A percentile compares a stretch with the other conserved stretches of the same genome.
Conservation (phyloP, 2,888 invertebrate species). For the Drosophila yooni region DNA sequence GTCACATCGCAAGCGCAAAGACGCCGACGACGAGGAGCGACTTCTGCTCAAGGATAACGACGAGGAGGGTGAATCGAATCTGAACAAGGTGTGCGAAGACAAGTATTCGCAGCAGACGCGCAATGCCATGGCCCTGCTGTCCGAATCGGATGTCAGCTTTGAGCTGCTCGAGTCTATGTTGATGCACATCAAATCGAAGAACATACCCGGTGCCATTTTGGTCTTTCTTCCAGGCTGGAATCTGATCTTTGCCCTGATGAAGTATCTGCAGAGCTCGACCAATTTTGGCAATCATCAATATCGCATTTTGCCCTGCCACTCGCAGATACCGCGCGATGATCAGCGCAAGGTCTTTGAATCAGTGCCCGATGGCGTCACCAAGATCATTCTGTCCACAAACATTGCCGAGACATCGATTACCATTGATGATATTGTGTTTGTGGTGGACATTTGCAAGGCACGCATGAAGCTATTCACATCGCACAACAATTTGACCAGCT, state of each 20-base stretch:
- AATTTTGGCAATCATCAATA: conserved; percentile 90
- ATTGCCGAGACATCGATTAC: conserved; percentile 99
- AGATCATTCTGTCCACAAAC: conserved; percentile 98
- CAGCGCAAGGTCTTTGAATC: conserved; percentile 96
- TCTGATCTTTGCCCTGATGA: conserved; percentile 96
- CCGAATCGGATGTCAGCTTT: conserved; percentile 96
- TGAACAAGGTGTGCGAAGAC: conserved; percentile 88
- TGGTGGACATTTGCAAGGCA: conserved; percentile 98
- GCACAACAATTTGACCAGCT: conserved; percentile 99
- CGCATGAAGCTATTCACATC: conserved; percentile 99
- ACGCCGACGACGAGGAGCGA: conserved; percentile 88
- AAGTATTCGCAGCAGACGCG: conserved; percentile 88
- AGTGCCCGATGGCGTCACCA: conserved; percentile 93
- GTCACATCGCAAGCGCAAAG: conserved; percentile 89
- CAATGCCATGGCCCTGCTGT: conserved; percentile 90
- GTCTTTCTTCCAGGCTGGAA: conserved; percentile 99
- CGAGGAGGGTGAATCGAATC: conserved; percentile 90
- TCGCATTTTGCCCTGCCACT: conserved; percentile 96
- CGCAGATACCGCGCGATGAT: conserved; percentile 97
- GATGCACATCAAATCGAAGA: conserved; percentile 87
- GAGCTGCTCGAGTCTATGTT: conserved; percentile 95
- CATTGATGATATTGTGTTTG: conserved; percentile 99
- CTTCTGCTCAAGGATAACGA: conserved; percentile 87
- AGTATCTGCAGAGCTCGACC: conserved; percentile 91
- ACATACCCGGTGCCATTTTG: conserved; percentile 93